Base-by-base conservation (phyloP, 1,140 invertebrate species). In the Globodera rostochiensis region DNA sequence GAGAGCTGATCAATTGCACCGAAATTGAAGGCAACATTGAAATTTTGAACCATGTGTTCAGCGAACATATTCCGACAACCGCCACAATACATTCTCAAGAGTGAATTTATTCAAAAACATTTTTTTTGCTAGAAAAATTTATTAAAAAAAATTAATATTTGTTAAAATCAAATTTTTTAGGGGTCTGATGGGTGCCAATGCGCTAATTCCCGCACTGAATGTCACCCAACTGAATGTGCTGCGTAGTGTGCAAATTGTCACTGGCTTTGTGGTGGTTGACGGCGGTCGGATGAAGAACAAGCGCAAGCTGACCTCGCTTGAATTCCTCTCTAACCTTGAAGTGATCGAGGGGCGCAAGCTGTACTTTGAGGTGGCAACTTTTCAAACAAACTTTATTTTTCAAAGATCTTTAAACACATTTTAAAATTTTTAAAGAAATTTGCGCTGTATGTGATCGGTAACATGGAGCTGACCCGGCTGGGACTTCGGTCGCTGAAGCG, bases 21-120 rank as follows among this genome's bases (percentile, higher is more conserved):
- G 84, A 85, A 77, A 86, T 85, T 45, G 84, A 85, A 60, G 84
- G 84, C 15, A 82, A 86, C 69, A 83, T 84, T 6, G 86, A 84
- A 66, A 73, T 84, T 47, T 57, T 84, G 60, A 87, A 81, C 71
- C 82, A 84, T 57, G 86, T 82, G 8, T 84, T 84, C 67, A 15
- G 69, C 25, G 57, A 82, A 45, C 84, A 84, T 64, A n/a, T 80
- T 13, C 84, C 82, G 45, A 71, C 69, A 36, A 11, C 25, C 15
- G 47, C 5, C 47, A 19, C 71, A 49, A 49, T 15, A 15, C 71
- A 49, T 73, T 73, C 50, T 1, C 71, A 57, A 73, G 47, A 49
- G 71, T 73, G 19, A 73, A 13, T 15, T 73, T 49, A 25, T 25
- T 25, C 25, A 25, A 25, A 25, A 25, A 5, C 71, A 13, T 15